Percentiles rank a stretch among this genome's conserved stretches.
phyloP scores from a whole-genome alignment of 2,797 vertebrate genomes.

The Eidolon dupreanum region DNA sequence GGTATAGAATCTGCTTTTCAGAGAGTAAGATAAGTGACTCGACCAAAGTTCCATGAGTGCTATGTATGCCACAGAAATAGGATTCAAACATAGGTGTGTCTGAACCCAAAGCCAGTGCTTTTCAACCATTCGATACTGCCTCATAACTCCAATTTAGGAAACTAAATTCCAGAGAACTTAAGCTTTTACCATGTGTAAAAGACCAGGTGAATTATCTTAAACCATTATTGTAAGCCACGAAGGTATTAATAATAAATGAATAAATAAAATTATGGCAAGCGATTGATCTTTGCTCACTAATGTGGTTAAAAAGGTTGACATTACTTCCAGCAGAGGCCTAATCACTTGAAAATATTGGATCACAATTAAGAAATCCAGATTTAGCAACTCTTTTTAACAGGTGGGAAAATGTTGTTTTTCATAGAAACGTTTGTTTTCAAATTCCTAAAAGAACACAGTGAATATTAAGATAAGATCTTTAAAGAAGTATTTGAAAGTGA shows the following conservation, averaged over 20 bases:
- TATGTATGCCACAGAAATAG: not conserved
- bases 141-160: not conserved
- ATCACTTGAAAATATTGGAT: slow-evolving; percentile 39
- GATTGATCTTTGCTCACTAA: not conserved
- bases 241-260: slow-evolving; percentile 32
- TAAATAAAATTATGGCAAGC: not conserved
- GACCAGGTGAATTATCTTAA: not conserved
- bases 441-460: slow-evolving; percentile 17
- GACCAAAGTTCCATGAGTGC: not conserved
- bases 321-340: slow-evolving; percentile 4
- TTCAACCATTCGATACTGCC: not conserved
- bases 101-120: not conserved
- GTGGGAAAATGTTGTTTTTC: slow-evolving; percentile 23
- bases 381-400: slow-evolving; percentile 23
- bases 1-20: not conserved
- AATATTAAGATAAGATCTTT: slow-evolving; percentile 47
- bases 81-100: not conserved
- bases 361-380: slow-evolving; percentile 23
- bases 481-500: slow-evolving; percentile 21
- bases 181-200: not conserved
- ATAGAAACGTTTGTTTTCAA: slow-evolving; percentile 36
- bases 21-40: not conserved
- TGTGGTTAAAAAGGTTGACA: not conserved
- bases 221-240: slow-evolving; percentile 8
- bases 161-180: too few relatives aligned